phyloP scores from a whole-genome alignment of 2,888 invertebrate species.

The Macaria liturata region DNA sequence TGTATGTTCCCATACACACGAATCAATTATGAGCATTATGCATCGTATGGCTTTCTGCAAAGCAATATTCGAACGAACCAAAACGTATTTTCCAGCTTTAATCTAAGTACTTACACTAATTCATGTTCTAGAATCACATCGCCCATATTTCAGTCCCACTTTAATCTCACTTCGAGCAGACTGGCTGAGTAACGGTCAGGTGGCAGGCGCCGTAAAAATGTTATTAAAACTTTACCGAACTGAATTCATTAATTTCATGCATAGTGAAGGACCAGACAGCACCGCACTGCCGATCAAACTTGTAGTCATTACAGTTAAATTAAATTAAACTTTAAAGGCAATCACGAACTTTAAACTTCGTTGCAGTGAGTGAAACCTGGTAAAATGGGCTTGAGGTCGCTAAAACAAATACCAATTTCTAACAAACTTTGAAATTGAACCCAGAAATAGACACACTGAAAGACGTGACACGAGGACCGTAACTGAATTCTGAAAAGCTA shows the following conservation, averaged over 20 bases:
- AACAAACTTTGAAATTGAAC: too few species aligned
- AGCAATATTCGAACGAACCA: conserved; percentile 3
- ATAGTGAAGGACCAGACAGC: conserved; percentile 9
- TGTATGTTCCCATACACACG: too few species aligned
- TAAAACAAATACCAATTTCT: too few species aligned
- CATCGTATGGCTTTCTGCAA: neutral
- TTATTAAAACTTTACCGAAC: conserved; percentile 34
- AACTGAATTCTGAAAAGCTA: neutral
- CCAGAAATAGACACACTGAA: conserved; percentile 4
- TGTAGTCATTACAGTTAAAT: too few species aligned
- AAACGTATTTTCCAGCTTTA: conserved; percentile 3
- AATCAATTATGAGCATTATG: too few species aligned
- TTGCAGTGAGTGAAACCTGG: too few species aligned
- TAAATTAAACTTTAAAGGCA: too few species aligned
- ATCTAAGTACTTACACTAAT: conserved; percentile 6
- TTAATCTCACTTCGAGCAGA: conserved; percentile 2
- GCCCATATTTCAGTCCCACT: conserved; percentile 8
- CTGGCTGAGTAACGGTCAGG: conserved; percentile 9
- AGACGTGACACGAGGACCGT: neutral
- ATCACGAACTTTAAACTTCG: too few species aligned
- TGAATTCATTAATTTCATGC: conserved; percentile 28
- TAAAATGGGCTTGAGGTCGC: too few species aligned
- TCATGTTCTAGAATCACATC: conserved; percentile 3
- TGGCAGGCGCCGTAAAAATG: conserved; percentile 28
- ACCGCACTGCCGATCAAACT: too few species aligned